A percentile compares a stretch with the other conserved stretches of the same genome.
These are phyloP conservation scores for Melierax canorus DNA, from an alignment of 2,113 vertebrate species.

Conservation along the genomic window DNA sequence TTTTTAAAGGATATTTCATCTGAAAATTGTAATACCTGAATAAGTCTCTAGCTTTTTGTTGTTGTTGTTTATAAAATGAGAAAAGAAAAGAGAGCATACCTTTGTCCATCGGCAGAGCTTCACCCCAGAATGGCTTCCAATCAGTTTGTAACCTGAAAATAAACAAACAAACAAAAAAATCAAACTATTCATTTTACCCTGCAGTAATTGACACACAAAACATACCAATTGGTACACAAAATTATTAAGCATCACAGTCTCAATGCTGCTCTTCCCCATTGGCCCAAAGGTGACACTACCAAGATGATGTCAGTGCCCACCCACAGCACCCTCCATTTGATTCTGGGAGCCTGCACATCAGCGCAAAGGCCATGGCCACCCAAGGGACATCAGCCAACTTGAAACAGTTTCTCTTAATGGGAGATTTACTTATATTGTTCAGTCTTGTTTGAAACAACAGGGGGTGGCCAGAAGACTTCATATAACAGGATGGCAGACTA, in stretches of 20 bases:
- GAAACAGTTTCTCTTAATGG: not conserved
- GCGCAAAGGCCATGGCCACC: not conserved
- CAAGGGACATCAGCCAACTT: not conserved
- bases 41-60: not conserved
- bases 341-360: not conserved
- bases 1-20: not conserved
- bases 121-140: conserved; percentile 94
- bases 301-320: not conserved
- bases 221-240: not conserved
- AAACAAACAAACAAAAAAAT: not conserved
- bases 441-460: not conserved
- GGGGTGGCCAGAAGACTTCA: not conserved
- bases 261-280: not conserved
- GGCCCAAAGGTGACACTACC: not conserved
- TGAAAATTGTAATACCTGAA: not conserved
- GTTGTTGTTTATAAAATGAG: not conserved
- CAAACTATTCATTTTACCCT: not conserved
- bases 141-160: conserved; percentile 87
- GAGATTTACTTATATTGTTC: not conserved
- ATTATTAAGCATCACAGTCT: not conserved
- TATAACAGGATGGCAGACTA: not conserved
- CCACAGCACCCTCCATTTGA: too few species aligned
- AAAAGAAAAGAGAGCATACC: conserved; percentile 65
- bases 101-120: conserved; percentile 98
- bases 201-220: not conserved